phyloP scores from a whole-genome alignment of 2,888 invertebrate species.

The Opisthograptis luteolata region DNA sequence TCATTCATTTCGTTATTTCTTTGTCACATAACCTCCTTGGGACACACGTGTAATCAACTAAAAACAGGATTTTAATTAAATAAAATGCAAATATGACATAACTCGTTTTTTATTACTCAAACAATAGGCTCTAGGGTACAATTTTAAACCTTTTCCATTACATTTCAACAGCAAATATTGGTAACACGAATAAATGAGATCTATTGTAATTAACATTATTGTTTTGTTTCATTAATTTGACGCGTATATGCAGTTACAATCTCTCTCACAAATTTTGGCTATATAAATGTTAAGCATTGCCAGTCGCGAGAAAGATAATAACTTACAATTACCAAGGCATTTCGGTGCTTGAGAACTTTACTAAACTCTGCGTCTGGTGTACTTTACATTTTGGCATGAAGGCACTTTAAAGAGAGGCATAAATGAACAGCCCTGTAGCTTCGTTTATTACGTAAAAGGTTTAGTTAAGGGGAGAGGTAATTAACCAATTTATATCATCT shows the following conservation, averaged over 20 bases:
- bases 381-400: conserved; percentile 3
- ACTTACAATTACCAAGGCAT: conserved; percentile 24
- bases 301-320: conserved; percentile 36
- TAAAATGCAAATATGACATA: conserved; percentile 33
- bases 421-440: background rate
- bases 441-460: too few species aligned
- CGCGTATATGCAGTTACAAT: conserved; percentile 27
- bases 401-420: background rate
- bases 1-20: background rate
- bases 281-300: conserved; percentile 9
- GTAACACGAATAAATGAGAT: conserved; percentile 40
- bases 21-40: too few species aligned
- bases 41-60: too few species aligned
- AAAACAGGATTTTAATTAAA: conserved; percentile 17
- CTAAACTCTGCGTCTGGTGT: background rate
- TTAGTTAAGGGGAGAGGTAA: too few species aligned
- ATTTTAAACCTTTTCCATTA: conserved; percentile 30
- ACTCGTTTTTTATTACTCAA: conserved; percentile 39
- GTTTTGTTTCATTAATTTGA: conserved; percentile 31
- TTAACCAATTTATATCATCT: too few species aligned
- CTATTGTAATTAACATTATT: conserved; percentile 32
- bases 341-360: conserved; percentile 13
- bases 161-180: conserved; percentile 33
- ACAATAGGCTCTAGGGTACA: conserved; percentile 39
- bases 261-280: conserved; percentile 38